Percentiles rank a stretch among this genome's conserved stretches.
These are phyloP conservation scores for Bombus superbus DNA, from an alignment of 1,140 invertebrate genomes.

Conservation along the genomic window DNA sequence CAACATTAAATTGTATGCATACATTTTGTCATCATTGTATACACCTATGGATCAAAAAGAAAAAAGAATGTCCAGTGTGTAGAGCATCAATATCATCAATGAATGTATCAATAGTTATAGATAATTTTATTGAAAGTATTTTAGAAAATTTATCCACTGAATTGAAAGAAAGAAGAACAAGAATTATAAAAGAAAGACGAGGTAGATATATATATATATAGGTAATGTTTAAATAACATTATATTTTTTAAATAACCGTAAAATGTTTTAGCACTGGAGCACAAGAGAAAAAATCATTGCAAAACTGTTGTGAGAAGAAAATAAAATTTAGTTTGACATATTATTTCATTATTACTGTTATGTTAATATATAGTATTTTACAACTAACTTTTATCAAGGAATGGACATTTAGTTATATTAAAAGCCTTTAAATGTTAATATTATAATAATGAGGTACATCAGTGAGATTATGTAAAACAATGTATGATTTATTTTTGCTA, in stretches of 20 bases:
- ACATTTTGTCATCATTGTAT: slow-evolving; percentile 91
- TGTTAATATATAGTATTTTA: background rate
- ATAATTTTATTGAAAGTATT: slow-evolving; percentile 87
- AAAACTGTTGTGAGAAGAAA: background rate
- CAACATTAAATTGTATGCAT: slow-evolving; percentile 89
- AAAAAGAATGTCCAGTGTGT: slow-evolving; percentile 90
- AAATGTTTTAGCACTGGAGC: slow-evolving; percentile 36
- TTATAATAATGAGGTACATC: background rate
- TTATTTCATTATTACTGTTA: background rate
- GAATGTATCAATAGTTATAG: slow-evolving; percentile 83
- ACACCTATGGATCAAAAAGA: slow-evolving; percentile 87
- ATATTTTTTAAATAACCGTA: background rate
- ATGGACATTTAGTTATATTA: background rate
- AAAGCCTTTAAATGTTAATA: background rate
- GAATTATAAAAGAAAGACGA: slow-evolving; percentile 83
- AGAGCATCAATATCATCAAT: slow-evolving; percentile 82
- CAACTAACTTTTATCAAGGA: background rate
- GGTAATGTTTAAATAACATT: background rate
- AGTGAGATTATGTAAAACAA: background rate
- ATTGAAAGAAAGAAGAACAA: slow-evolving; percentile 80
- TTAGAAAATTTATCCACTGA: slow-evolving; percentile 84
- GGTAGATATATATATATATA: slow-evolving; percentile 72
- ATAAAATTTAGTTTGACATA: background rate
- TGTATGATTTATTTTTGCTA: slow-evolving; percentile 25
- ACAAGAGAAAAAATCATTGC: background rate